phyloP scores from a whole-genome alignment of 2,888 invertebrate species.

The Druceiella hillmani region DNA sequence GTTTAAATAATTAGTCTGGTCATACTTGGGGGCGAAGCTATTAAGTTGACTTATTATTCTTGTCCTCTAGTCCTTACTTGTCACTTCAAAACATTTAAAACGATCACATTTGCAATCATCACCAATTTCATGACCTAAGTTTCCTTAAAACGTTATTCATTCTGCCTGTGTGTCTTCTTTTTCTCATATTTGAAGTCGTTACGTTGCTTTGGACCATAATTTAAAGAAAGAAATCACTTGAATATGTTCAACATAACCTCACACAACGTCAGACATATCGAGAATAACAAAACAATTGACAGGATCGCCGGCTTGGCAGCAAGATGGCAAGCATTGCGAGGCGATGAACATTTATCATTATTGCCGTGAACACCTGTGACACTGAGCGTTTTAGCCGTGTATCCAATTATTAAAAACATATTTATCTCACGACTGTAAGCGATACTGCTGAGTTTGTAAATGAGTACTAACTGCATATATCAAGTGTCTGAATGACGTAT shows the following conservation, averaged over 20 bases:
- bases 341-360: constrained; percentile 9
- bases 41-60: constrained; percentile 11
- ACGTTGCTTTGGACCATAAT: constrained; percentile 5
- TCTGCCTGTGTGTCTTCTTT: constrained; percentile 9
- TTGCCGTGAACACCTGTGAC: constrained; percentile 8
- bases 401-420: constrained; percentile 7
- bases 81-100: constrained; percentile 10
- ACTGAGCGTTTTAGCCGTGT: constrained; percentile 8
- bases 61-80: constrained; percentile 1
- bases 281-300: constrained; percentile 4
- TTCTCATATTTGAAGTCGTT: constrained; percentile 8
- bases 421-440: constrained; percentile 9
- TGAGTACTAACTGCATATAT: constrained; percentile 7
- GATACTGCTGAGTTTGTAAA: constrained; percentile 9
- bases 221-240: constrained; percentile 3
- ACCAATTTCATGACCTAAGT: constrained; percentile 6
- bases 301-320: neutral
- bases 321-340: constrained; percentile 6
- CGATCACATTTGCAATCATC: constrained; percentile 9
- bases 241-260: constrained; percentile 4
- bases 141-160: constrained; percentile 5
- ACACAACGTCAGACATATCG: constrained; percentile 1
- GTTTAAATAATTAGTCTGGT: no score
- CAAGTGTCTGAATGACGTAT: constrained; percentile 6
- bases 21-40: no score